phyloP scores from a whole-genome alignment of 2,113 vertebrate genomes.

The Oplegnathus fasciatus region DNA sequence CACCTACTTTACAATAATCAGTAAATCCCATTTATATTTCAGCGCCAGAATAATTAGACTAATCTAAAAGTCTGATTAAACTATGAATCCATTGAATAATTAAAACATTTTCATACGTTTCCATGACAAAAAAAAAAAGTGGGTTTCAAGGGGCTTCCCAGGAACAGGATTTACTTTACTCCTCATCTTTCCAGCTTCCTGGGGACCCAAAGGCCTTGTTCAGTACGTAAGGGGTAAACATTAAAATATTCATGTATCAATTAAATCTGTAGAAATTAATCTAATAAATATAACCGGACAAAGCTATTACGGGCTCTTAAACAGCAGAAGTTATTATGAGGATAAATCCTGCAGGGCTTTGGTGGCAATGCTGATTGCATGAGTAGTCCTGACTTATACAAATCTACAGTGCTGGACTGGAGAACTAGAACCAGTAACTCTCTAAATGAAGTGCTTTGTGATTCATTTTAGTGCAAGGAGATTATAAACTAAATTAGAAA shows the following conservation, averaged over 20 bases:
- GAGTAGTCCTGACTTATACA: conserved; percentile 29
- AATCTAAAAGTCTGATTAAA: conserved; percentile 73
- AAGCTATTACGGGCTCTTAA: conserved; percentile 76
- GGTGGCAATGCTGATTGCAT: conserved; percentile 39
- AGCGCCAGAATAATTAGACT: conserved; percentile 60
- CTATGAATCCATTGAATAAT: conserved; percentile 72
- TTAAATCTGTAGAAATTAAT: conserved; percentile 81
- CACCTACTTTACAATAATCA: conserved; percentile 45
- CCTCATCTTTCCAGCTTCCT: conserved; percentile 25
- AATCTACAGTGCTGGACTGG: neutral
- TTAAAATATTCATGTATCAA: conserved; percentile 84
- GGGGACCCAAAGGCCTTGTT: conserved; percentile 58
- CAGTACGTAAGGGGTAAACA: conserved; percentile 67
- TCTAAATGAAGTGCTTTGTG: neutral
- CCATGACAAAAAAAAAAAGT: conserved; percentile 58
- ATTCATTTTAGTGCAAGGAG: neutral
- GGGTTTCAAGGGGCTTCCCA: conserved; percentile 38
- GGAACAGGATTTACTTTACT: conserved; percentile 53
- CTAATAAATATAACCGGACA: conserved; percentile 80
- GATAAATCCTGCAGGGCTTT: conserved; percentile 76
- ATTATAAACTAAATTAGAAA: neutral
- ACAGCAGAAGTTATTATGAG: conserved; percentile 62
- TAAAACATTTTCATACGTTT: conserved; percentile 61
- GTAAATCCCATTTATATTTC: conserved; percentile 57
- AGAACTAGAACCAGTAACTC: neutral